Conservation (phyloP, 2,888 invertebrate species). For the Himalopsyche anomala region DNA sequence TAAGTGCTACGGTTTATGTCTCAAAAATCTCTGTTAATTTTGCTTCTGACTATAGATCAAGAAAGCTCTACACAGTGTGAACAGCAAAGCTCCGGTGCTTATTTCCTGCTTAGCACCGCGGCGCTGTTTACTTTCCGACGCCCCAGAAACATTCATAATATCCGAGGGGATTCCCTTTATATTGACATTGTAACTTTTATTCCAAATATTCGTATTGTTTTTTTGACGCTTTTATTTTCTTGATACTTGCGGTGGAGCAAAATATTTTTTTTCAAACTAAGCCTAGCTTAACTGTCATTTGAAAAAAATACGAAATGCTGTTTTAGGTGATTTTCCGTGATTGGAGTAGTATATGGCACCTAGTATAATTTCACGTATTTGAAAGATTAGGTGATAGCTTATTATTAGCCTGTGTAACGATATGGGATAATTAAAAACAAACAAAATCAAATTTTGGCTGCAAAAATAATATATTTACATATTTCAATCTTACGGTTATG, state of each 20-base stretch:
- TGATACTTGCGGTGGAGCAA: not conserved
- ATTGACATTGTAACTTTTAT: not conserved
- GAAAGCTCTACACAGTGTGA: not conserved
- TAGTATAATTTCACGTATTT: too few species aligned
- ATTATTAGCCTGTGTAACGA: too few species aligned
- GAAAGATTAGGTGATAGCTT: too few species aligned
- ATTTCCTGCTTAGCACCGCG: slow-evolving; percentile 36
- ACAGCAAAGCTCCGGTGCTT: not conserved
- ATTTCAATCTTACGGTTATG: too few species aligned
- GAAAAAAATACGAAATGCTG: too few species aligned
- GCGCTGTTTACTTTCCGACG: slow-evolving; percentile 25
- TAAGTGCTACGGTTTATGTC: not conserved
- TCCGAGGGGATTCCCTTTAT: slow-evolving; percentile 4
- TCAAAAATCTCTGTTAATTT: not conserved
- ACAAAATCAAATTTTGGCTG: too few species aligned
- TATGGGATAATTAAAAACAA: too few species aligned
- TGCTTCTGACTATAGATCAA: slow-evolving; percentile 32
- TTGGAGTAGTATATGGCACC: too few species aligned
- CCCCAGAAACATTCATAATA: slow-evolving; percentile 4
- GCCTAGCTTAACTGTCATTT: too few species aligned
- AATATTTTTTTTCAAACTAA: too few species aligned
- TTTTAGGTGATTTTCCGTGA: too few species aligned
- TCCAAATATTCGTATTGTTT: slow-evolving; percentile 1
- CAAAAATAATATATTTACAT: too few species aligned
- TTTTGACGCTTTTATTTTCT: not conserved